Evolutionary conservation across 2,888 invertebrate species (phyloP), one percentile per base, ranked within the genome.

Genomic region (Hipparchia sbordonii): DNA sequence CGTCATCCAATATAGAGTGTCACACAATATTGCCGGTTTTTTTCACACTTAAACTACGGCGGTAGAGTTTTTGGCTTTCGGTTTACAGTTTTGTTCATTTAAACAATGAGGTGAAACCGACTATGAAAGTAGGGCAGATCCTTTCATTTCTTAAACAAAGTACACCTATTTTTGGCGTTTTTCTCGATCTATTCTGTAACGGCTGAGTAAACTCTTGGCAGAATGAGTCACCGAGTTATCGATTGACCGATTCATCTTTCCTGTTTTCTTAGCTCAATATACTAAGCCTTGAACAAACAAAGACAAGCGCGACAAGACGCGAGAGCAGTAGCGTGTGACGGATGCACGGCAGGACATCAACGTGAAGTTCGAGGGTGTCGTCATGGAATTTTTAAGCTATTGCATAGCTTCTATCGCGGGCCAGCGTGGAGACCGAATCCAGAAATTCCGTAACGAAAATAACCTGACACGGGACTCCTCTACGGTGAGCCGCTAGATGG

Each of bases 1-100:
- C 82, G 86, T 85, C 89, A 89, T 87, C 89, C 82, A 87, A 85
- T 81, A 84, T 83, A 76, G 82, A 82, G 82, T 85, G 87, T 85
- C 82, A 84, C 81, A 85, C 84, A 87, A 87, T 87, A 89, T 88
- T 86, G 88, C 80, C 82, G 83, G 83, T 76, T 81, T 83, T 83
- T 86, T 59, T 59, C 82, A 76, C 79, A 79, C 71, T 78, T 76
- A 33, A 70, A 70, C 33, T 51, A 60, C 33, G 59, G 46, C 23
- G 54, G 46, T 63, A 45, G 45, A 54, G 62, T 70, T 68, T 70
- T 70, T 12, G 13, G 62, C 45, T n/a, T 69, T 74, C 61, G 56
- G 51, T 70, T 67, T 48, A 67, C 46, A 67, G 8, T 69, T 74
- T 70, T 48, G 56, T 54, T 57, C 59, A 54, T 46, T 66, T 48